Evolutionary conservation across 2,888 invertebrate species (phyloP).

Genomic region (Barypeithes pellucidus): DNA sequence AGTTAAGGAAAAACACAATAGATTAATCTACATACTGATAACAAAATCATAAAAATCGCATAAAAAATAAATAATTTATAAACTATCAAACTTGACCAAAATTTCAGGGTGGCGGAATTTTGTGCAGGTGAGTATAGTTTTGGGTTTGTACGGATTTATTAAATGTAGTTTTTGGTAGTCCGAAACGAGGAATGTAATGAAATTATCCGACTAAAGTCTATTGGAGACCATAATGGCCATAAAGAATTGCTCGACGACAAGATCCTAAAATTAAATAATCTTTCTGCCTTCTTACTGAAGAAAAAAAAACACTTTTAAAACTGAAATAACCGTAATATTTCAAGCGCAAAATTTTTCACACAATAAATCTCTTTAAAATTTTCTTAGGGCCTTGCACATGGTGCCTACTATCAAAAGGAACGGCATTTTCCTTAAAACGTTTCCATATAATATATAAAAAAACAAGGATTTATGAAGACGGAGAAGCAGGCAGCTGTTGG

Average conservation of each 20-base stretch:
- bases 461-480: slow-evolving; percentile 52
- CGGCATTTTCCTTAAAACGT: slow-evolving; percentile 40
- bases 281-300: neutral
- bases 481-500: slow-evolving; percentile 46
- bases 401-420: slow-evolving; percentile 44
- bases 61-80: too few species aligned
- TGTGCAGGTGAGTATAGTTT: too few species aligned
- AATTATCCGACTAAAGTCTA: too few species aligned
- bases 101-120: too few species aligned
- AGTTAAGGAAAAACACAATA: too few species aligned
- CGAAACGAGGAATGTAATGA: too few species aligned
- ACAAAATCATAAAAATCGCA: too few species aligned
- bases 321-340: slow-evolving; percentile 17
- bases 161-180: too few species aligned
- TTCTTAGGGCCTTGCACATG: slow-evolving; percentile 40
- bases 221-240: too few species aligned
- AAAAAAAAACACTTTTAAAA: neutral
- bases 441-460: slow-evolving; percentile 47
- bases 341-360: slow-evolving; percentile 34
- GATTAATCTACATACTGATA: too few species aligned
- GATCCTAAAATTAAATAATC: neutral
- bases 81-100: too few species aligned
- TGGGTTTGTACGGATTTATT: too few species aligned
- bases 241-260: neutral
- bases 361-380: slow-evolving; percentile 42